Base-by-base conservation (phyloP, 1,140 invertebrate genomes). In the Akabosia matsudoensis region DNA sequence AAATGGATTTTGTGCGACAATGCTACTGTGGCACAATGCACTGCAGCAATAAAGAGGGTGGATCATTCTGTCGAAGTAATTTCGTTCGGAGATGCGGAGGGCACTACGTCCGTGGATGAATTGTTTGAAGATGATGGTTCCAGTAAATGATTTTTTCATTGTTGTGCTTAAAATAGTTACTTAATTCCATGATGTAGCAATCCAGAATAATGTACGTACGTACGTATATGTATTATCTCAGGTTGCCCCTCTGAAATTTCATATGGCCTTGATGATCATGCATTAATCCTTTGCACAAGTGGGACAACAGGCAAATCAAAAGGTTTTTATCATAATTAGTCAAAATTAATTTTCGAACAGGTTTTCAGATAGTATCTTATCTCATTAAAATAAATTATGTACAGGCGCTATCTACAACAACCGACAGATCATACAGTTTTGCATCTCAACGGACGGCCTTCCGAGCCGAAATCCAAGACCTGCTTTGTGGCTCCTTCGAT, bases 321-420 rank as follows among this genome's bases (percentile, higher is more conserved):
- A 54, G 30, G 61, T 67, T 31, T n/a, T n/a, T 52, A 74, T 14
- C 10, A 73, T 26, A 7, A 22, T 56, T 56, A 56, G 24, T 56
- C n/a, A n/a, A n/a, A n/a, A n/a, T n/a, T n/a, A n/a, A n/a, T n/a
- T n/a, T n/a, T n/a, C n/a, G n/a, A n/a, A n/a, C n/a, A n/a, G n/a
- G n/a, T n/a, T n/a, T n/a, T n/a, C 13, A 56, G 54, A 56, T 45
- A 7, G 18, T 45, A 56, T 56, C 54, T 56, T 13, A 56, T 56
- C 18, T n/a, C n/a, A n/a, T n/a, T n/a, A n/a, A n/a, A n/a, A n/a
- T n/a, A n/a, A n/a, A n/a, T n/a, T n/a, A 45, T 45, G 7, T 56
- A 76, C 76, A 74, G 79, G 79, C 14, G 81, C 79, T 18, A 61
- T 82, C 18, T 81, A 80, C 67, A 82, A 73, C 18, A 75, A 78